Conservation (phyloP, 1,140 invertebrate genomes). For the Samia ricini region DNA sequence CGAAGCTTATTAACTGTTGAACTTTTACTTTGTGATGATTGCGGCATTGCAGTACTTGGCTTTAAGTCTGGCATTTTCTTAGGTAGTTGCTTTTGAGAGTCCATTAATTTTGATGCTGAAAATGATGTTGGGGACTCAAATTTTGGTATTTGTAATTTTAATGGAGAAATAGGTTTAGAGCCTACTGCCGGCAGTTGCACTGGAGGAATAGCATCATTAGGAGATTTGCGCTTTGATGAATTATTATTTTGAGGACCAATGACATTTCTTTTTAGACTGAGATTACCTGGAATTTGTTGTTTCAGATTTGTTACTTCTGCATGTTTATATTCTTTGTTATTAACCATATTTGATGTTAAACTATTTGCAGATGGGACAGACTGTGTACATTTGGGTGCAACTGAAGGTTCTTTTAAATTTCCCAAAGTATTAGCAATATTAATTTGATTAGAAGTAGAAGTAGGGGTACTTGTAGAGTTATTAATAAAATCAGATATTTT, state of each 20-base stretch:
- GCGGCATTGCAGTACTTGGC: conserved; percentile 40
- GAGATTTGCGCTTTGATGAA: conserved; percentile 57
- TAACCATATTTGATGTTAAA: conserved; percentile 14
- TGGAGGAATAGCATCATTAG: conserved; percentile 24
- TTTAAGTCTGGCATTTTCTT: conserved; percentile 71
- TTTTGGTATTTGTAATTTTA: conserved; percentile 63
- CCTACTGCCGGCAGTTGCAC: conserved; percentile 25
- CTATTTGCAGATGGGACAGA: conserved; percentile 15
- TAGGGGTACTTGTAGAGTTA: conserved; percentile 13
- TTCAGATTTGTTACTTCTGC: conserved; percentile 10
- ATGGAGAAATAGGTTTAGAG: conserved; percentile 59
- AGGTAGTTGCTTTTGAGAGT: conserved; percentile 39
- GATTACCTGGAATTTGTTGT: conserved; percentile 38
- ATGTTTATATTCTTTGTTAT: conserved; percentile 45
- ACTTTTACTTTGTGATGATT: conserved; percentile 44
- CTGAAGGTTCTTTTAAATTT: conserved; percentile 28
- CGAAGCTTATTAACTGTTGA: conserved; percentile 54
- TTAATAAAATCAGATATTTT: conserved; percentile 38
- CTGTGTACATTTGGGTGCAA: conserved; percentile 21
- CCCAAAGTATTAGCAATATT: conserved; percentile 24
- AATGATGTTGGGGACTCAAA: conserved; percentile 32
- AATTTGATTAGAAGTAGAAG: conserved; percentile 23
- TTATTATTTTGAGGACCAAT: conserved; percentile 35
- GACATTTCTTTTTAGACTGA: conserved; percentile 44
- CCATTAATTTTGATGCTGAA: conserved; percentile 29